phyloP scores from a whole-genome alignment of 37 sponge, comb jelly and placozoan genomes.

The Cladorhizidae sp. region DNA sequence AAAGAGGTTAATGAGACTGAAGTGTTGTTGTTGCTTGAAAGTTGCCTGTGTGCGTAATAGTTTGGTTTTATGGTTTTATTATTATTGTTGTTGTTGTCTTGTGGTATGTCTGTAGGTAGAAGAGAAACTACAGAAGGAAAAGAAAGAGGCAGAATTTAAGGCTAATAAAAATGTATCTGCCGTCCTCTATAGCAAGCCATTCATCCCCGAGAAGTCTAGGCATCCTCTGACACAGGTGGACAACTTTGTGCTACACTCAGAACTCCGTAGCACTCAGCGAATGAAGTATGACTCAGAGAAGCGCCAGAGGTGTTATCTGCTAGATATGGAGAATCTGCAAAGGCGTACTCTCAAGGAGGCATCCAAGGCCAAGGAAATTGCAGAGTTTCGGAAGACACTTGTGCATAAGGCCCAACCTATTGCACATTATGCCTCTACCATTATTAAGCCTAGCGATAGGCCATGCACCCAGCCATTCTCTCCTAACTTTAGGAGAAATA shows the following conservation, averaged over 20 bases:
- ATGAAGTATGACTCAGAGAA: slow-evolving; percentile 42
- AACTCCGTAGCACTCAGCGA: slow-evolving; percentile 60
- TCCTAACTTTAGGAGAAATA: slow-evolving; percentile 46
- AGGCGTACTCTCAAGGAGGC: slow-evolving; percentile 36
- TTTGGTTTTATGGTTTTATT: too few species aligned
- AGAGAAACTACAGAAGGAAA: slow-evolving; percentile 18
- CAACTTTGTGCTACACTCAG: slow-evolving; percentile 59
- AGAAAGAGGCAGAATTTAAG: slow-evolving; percentile 50
- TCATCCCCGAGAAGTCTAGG: slow-evolving; percentile 28
- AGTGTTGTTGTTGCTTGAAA: too few species aligned
- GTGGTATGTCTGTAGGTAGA: slow-evolving; percentile 27
- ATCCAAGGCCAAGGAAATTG: slow-evolving; percentile 46
- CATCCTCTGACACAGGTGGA: slow-evolving; percentile 45
- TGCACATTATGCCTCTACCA: slow-evolving; percentile 53
- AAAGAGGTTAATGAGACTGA: too few species aligned
- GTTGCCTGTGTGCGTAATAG: too few species aligned
- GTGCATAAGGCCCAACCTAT: slow-evolving; percentile 83
- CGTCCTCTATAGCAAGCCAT: slow-evolving; percentile 58
- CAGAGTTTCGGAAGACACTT: slow-evolving; percentile 42
- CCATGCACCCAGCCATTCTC: slow-evolving; percentile 49
- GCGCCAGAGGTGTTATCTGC: slow-evolving; percentile 3
- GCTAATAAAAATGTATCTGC: slow-evolving; percentile 30
- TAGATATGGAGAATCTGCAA: slow-evolving; percentile 41
- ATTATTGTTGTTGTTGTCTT: neutral
- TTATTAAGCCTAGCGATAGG: slow-evolving; percentile 45